Conservation (phyloP, 2,113 vertebrate genomes). For the Glaucidium brasilianum region DNA sequence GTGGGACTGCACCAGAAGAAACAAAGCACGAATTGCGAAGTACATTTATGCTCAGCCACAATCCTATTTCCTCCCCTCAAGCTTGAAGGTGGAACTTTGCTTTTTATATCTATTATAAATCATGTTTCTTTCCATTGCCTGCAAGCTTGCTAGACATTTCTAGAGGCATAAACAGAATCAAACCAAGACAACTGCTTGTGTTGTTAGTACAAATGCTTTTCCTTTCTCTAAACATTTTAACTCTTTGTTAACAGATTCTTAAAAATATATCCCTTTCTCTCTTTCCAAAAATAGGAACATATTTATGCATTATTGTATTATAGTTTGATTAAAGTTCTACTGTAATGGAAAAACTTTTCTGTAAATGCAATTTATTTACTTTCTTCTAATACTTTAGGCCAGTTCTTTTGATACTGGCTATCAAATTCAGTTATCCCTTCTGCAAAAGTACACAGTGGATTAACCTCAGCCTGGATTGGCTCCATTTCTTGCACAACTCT, state of each 20-base stretch:
- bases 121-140: constrained; percentile 15
- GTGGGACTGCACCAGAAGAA: neutral
- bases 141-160: constrained; percentile 15
- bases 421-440: neutral
- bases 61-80: constrained; percentile 36
- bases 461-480: neutral
- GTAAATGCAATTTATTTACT: neutral
- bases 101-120: constrained; percentile 54
- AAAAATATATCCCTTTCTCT: neutral
- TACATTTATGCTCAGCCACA: constrained; percentile 8
- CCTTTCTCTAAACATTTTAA: neutral
- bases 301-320: neutral
- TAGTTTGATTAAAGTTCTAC: neutral
- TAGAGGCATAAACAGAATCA: constrained; percentile 33
- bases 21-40: neutral
- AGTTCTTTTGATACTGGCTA: neutral
- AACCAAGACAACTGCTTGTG: neutral
- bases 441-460: neutral
- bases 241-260: neutral
- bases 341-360: neutral
- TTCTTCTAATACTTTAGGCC: neutral
- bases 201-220: neutral
- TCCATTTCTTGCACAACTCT: neutral
- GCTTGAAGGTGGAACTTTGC: constrained; percentile 20
- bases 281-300: neutral